Conservation (phyloP, 30 jellyfish, hydroid and myxozoan species). For the Hydra vulgaris region DNA sequence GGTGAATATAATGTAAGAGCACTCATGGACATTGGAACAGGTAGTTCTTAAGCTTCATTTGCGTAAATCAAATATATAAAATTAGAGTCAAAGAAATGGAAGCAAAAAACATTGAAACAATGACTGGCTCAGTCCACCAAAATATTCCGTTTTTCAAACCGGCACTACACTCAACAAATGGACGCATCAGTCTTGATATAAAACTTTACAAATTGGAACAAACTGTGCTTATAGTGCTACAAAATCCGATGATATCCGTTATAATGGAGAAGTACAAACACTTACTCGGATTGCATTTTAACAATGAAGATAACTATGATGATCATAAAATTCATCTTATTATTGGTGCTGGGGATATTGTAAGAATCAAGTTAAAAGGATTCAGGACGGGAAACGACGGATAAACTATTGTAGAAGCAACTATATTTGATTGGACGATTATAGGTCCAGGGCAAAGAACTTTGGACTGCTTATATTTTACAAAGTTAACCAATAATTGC, state of each 20-base stretch:
- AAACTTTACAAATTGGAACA: conserved; percentile 43
- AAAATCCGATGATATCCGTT: conserved; percentile 5
- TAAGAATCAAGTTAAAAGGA: too few relatives aligned
- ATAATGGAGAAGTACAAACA: conserved; percentile 36
- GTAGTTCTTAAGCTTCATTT: conserved; percentile 47
- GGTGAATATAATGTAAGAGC: conserved; percentile 27
- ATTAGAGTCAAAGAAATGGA: conserved; percentile 10
- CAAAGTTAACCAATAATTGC: too few relatives aligned
- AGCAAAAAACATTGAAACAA: conserved; percentile 32
- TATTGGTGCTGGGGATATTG: too few relatives aligned
- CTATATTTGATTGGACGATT: conserved; percentile 65
- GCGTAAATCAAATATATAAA: conserved; percentile 20
- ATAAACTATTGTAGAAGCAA: conserved; percentile 40
- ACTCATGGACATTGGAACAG: conserved; percentile 61
- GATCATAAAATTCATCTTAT: conserved; percentile 34
- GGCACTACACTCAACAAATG: conserved; percentile 18
- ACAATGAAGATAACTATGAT: conserved; percentile 24
- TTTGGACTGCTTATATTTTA: too few relatives aligned
- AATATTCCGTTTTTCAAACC: conserved; percentile 24
- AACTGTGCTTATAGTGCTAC: conserved; percentile 31
- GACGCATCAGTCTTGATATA: conserved; percentile 16
- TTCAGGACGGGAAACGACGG: too few relatives aligned
- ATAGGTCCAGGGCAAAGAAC: conserved; percentile 38
- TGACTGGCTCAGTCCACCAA: conserved; percentile 31
- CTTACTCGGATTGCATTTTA: conserved; percentile 36